phyloP scores from a whole-genome alignment of 1,140 invertebrate genomes.

The Stenopsyche tienmushanensis region DNA sequence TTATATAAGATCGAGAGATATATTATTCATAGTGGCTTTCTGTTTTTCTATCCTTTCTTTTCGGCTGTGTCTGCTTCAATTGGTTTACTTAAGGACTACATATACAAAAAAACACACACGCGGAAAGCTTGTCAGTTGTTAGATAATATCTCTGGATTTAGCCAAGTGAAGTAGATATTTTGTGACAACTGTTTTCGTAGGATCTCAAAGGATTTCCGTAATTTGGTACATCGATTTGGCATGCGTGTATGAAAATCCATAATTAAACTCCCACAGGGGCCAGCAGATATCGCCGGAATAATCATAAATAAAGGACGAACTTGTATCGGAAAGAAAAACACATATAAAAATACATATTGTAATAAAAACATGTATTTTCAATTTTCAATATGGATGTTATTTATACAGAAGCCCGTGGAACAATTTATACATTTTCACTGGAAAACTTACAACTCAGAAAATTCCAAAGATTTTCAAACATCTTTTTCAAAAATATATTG shows the following conservation, averaged over 20 bases:
- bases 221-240: too few relatives aligned
- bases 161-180: too few relatives aligned
- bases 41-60: constrained; percentile 24
- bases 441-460: background rate
- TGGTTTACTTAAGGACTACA: background rate
- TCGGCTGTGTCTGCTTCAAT: constrained; percentile 5
- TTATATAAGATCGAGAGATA: constrained; percentile 19
- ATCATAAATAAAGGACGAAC: too few relatives aligned
- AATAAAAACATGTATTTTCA: background rate
- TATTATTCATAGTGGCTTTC: constrained; percentile 28
- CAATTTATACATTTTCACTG: constrained; percentile 31
- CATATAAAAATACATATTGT: background rate
- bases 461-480: background rate
- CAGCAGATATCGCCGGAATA: too few relatives aligned
- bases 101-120: background rate
- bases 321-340: too few relatives aligned
- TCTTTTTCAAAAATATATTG: background rate
- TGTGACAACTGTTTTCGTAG: too few relatives aligned
- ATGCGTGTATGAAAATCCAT: too few relatives aligned
- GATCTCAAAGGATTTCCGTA: too few relatives aligned
- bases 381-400: constrained; percentile 30
- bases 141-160: too few relatives aligned
- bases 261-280: too few relatives aligned
- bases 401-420: constrained; percentile 23
- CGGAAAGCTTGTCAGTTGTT: too few relatives aligned